phyloP scores from a whole-genome alignment of 2,113 vertebrate species.

The Zootoca vivipara region DNA sequence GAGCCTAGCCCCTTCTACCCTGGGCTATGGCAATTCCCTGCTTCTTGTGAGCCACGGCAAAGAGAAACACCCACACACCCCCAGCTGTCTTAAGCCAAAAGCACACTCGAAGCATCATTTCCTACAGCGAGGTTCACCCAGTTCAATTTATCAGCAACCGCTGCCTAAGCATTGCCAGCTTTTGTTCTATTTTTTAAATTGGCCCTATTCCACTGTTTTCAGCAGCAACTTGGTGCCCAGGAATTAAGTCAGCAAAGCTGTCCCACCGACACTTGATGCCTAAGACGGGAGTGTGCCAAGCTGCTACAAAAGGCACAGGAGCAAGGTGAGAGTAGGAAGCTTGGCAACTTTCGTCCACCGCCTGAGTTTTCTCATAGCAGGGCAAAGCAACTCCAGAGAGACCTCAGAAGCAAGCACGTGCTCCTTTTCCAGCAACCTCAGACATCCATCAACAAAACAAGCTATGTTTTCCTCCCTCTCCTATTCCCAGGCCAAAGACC shows the following conservation, averaged over 20 bases:
- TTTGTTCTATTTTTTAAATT: no score
- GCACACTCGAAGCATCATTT: no score
- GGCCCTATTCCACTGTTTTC: background rate
- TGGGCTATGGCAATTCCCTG: background rate
- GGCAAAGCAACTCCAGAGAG: background rate
- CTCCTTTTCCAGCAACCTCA: background rate
- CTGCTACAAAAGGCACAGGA: background rate
- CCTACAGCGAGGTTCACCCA: background rate
- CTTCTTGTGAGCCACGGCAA: background rate
- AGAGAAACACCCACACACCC: background rate
- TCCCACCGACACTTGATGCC: background rate
- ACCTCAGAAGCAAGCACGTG: background rate
- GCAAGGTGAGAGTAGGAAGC: background rate
- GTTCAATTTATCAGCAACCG: background rate
- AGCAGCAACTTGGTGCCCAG: background rate
- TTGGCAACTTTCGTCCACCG: no score
- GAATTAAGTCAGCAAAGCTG: background rate
- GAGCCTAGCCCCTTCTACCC: background rate
- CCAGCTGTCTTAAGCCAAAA: no score
- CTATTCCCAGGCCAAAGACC: background rate
- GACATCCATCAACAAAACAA: background rate
- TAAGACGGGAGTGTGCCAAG: background rate
- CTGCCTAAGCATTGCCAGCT: background rate
- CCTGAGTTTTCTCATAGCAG: background rate
- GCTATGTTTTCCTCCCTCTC: no score